phyloP scores from a whole-genome alignment of 2,888 invertebrate species.

The Drosophila lacicola region DNA sequence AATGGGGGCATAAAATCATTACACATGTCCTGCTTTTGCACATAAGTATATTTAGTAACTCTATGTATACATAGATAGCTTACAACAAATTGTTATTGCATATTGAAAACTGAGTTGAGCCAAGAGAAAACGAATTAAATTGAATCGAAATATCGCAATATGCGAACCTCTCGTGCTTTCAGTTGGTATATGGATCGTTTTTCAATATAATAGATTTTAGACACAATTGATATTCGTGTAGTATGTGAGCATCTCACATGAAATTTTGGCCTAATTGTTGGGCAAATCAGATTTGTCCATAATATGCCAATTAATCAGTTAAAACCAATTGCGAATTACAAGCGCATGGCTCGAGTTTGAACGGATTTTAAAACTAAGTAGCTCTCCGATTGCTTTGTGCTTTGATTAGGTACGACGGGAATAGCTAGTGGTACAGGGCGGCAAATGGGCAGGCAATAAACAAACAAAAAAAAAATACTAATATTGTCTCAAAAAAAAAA shows the following conservation, averaged over 20 bases:
- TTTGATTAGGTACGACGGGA: not conserved
- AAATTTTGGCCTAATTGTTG: slow-evolving; percentile 14
- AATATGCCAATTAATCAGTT: slow-evolving; percentile 13
- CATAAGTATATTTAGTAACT: slow-evolving; percentile 29
- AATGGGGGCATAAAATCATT: slow-evolving; percentile 24
- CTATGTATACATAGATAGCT: slow-evolving; percentile 28
- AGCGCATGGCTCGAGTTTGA: slow-evolving; percentile 8
- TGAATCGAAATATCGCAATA: slow-evolving; percentile 2
- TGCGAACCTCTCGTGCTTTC: not conserved
- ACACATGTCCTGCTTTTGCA: slow-evolving; percentile 55
- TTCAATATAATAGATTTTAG: too few relatives aligned
- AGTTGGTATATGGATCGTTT: not conserved
- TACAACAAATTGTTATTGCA: slow-evolving; percentile 48
- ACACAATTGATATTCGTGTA: not conserved
- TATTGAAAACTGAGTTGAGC: slow-evolving; percentile 27
- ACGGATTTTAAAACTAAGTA: slow-evolving; percentile 46
- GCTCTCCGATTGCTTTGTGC: slow-evolving; percentile 56
- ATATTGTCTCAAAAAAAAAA: too few relatives aligned
- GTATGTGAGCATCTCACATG: slow-evolving; percentile 10
- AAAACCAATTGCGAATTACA: slow-evolving; percentile 1
- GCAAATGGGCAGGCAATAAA: slow-evolving; percentile 17
- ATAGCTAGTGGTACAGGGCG: not conserved
- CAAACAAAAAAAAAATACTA: slow-evolving; percentile 13
- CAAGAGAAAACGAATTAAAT: not conserved
- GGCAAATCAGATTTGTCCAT: slow-evolving; percentile 25